phyloP scores from a whole-genome alignment of 2,797 vertebrate genomes.

The Amniataba percoides region DNA sequence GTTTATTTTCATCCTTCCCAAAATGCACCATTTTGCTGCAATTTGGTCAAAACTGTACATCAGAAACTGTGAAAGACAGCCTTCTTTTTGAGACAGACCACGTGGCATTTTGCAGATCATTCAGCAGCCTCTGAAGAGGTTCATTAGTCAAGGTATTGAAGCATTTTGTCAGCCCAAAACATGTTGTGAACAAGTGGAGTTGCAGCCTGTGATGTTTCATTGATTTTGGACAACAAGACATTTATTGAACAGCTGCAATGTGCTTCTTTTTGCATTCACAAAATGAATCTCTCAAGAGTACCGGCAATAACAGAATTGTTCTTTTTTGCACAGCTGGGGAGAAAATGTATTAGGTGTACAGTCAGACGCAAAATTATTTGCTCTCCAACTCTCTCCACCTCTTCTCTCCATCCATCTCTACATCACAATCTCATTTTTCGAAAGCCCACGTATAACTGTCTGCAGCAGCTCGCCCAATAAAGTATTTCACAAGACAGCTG shows the following conservation, averaged over 20 bases:
- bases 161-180: background rate
- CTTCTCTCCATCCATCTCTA: slow-evolving; percentile 41
- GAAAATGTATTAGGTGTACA: slow-evolving; percentile 50
- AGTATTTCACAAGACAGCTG: slow-evolving; percentile 60
- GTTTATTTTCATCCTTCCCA: background rate
- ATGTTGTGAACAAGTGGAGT: slow-evolving; percentile 19
- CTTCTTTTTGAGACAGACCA: background rate
- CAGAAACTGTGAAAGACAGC: background rate
- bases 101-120: background rate
- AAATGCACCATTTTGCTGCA: background rate
- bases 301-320: slow-evolving; percentile 42
- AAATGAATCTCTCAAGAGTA: slow-evolving; percentile 36
- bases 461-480: slow-evolving; percentile 62
- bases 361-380: slow-evolving; percentile 51
- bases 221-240: slow-evolving; percentile 38
- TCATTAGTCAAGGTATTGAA: background rate
- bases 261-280: slow-evolving; percentile 26
- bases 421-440: slow-evolving; percentile 55
- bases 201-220: slow-evolving; percentile 13
- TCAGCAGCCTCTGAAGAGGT: background rate
- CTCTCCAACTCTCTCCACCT: slow-evolving; percentile 33
- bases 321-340: slow-evolving; percentile 54
- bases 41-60: background rate
- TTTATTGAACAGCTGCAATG: slow-evolving; percentile 41
- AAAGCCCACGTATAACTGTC: slow-evolving; percentile 47